Evolutionary conservation across 2,888 invertebrate species (phyloP), one percentile per base, ranked within the genome.

Genomic region (Brachyopa scutellaris): DNA sequence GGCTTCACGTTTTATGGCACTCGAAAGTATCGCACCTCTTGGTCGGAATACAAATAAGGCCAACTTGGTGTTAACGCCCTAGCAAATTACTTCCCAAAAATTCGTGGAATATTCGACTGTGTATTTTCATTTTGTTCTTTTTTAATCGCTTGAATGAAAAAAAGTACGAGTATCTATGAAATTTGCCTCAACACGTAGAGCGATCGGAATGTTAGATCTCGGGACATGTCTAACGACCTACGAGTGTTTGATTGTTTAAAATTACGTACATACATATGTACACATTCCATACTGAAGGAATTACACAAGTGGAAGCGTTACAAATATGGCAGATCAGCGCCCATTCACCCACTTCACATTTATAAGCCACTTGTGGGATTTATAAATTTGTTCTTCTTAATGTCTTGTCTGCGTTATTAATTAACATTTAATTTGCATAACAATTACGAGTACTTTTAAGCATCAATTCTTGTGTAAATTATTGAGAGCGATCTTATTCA

Each of bases 401-500:
- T 51, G 23, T n/a, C 66, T 59, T 59, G 49, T 67, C 51, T 59
- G 23, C 1, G 38, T 36, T 38, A 49, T 77, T 62, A 77, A 70
- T 70, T 62, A 70, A 31, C 62, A 76, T 61, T 76, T 69, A 42
- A 67, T 77, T 77, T 61, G 55, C 53, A 51, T 70, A 9, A 19
- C 74, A 80, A 80, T 80, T 80, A 76, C 55, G 42, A 40, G 49
- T 64, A 80, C 40, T 31, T 55, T 77, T 53, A 36, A 64, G 40
- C 67, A 76, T 76, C 69, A 76, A 69, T 76, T 76, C 59, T 36
- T 78, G 62, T 49, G 40, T 47, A 70, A 57, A 78, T 78, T 78
- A 64, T 33, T 8, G 38, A 26, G n/a, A 38, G 33, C 33, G 36
- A 61, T 78, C 51, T 49, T 59, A 64, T 33, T 47, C 49, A 78